Base-by-base conservation (phyloP, 2,797 vertebrate genomes). In the Muraenolepis orangiensis region DNA sequence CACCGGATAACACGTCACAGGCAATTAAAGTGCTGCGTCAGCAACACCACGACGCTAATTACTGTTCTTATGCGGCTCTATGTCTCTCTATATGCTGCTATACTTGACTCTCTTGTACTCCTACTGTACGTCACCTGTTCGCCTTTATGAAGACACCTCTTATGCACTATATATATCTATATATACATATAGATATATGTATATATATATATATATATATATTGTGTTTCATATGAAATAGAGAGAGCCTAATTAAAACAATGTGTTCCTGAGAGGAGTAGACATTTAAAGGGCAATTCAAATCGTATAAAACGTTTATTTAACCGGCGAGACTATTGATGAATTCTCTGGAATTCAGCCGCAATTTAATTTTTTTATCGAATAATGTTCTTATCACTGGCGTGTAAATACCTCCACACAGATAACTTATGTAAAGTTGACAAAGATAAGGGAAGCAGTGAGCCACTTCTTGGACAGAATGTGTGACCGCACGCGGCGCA, bases 1-100 rank as follows among this genome's bases (percentile, higher is more conserved):
- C 79, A 74, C 68, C 70, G 66, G 71, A n/a, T n/a, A 78, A 26
- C 64, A 81, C 72, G 71, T 77, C 71, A 72, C n/a, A n/a, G n/a
- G 69, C 76, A 75, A 80, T 76, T 77, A 75, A 82, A 78, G 74
- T 74, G 76, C 80, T 84, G 57, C 70, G 86, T 80, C 80, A 81
- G 71, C 42, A 78, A n/a, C 70, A 70, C 13, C 42, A 64, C 68
- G 78, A n/a, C n/a, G n/a, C n/a, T 69, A 78, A 84, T 78, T 36
- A 77, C 28, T 80, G 46, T 13, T n/a, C 71, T 36, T 74, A 36
- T 72, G n/a, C n/a, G 75, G 57, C n/a, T 51, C 23, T 18, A 12
- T n/a, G n/a, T n/a, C n/a, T n/a, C n/a, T 69, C 6, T 69, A 38
- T 42, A 11, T 46, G 66, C 26, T 34, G 11, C 23, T 74, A n/a